Evolutionary conservation across 2,888 invertebrate genomes (phyloP).

Genomic region (Agrotis ipsilon): DNA sequence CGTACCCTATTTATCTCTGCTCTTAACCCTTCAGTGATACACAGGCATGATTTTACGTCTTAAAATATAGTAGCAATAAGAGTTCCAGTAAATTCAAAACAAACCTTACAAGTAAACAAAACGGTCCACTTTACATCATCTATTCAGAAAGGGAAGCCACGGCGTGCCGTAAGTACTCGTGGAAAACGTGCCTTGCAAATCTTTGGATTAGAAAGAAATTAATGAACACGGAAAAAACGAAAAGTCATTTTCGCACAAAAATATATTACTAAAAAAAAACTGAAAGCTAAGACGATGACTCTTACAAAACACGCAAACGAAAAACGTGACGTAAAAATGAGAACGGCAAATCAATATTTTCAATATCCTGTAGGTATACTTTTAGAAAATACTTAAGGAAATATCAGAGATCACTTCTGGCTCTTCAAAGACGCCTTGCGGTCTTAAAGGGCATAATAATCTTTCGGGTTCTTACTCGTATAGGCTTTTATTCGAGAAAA

Average conservation of each 20-base stretch:
- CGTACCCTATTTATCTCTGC: not conserved
- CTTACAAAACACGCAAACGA: slow-evolving; percentile 46
- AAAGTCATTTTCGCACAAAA: slow-evolving; percentile 37
- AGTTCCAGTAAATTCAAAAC: slow-evolving; percentile 8
- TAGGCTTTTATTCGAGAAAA: slow-evolving; percentile 70
- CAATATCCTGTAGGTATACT: slow-evolving; percentile 68
- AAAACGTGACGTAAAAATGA: slow-evolving; percentile 42
- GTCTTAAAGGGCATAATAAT: slow-evolving; percentile 68
- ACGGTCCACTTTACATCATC: slow-evolving; percentile 18
- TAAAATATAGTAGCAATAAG: not conserved
- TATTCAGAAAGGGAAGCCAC: slow-evolving; percentile 25
- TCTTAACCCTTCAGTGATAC: not conserved
- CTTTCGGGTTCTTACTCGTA: slow-evolving; percentile 63
- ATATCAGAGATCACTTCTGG: slow-evolving; percentile 71
- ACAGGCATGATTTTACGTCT: not conserved
- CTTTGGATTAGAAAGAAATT: slow-evolving; percentile 53
- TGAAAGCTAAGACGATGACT: slow-evolving; percentile 27
- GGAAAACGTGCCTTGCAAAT: slow-evolving; percentile 40
- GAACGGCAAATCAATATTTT: slow-evolving; percentile 67
- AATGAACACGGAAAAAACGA: slow-evolving; percentile 45
- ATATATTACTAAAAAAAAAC: slow-evolving; percentile 10
- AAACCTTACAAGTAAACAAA: slow-evolving; percentile 40
- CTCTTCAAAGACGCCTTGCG: slow-evolving; percentile 64
- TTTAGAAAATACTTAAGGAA: slow-evolving; percentile 67
- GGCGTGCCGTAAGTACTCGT: slow-evolving; percentile 8